Evolutionary conservation across 2,888 invertebrate species (phyloP), one percentile per base, ranked within the genome.

Genomic region (Lasioglossum leucozonium): DNA sequence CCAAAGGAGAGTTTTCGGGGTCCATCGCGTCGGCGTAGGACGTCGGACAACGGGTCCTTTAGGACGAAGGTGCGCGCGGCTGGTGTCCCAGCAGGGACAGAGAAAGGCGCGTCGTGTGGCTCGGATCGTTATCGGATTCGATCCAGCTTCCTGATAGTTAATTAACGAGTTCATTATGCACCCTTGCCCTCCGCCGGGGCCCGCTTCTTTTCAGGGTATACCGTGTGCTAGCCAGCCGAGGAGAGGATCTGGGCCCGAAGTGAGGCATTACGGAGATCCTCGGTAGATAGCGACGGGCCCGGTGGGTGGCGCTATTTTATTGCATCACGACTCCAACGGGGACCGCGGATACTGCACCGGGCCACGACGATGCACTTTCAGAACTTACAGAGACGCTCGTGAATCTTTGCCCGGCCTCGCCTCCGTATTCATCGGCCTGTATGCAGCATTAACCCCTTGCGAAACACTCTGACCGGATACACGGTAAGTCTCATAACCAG

Each of bases 151-250:
- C 93, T 91, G 95, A 95, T 95, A 95, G 95, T 95, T 95, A 95
- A 95, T 95, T 95, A 95, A 95, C 94, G 94, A 95, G 95, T 95
- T 95, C 95, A 95, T 95, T 95, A 95, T 95, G 95, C 95, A 95
- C 94, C 94, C 93, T 92, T 91, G 91, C 92, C 91, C 93, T 90
- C 92, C 92, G 90, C 91, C 91, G 87, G 88, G 88, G 84, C 87
- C 88, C 83, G 69, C 88, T 81, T 81, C 90, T 89, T 90, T 89
- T 88, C 89, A 88, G 88, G 79, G 81, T 84, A n/a, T 51, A 77
- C 87, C 82, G 90, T 87, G 62, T 26, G 85, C 82, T 82, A 83
- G 87, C 84, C 81, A 13, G 76, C 69, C 80, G 72, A n/a, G 37
- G 86, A 30, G 62, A 62, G 62, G 79, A 88, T 76, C 88, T 89